Percentiles rank a stretch among this genome's conserved stretches.
Evolutionary conservation across 2,888 invertebrate species (phyloP).

Genomic region (Philopedon plagiatum): DNA sequence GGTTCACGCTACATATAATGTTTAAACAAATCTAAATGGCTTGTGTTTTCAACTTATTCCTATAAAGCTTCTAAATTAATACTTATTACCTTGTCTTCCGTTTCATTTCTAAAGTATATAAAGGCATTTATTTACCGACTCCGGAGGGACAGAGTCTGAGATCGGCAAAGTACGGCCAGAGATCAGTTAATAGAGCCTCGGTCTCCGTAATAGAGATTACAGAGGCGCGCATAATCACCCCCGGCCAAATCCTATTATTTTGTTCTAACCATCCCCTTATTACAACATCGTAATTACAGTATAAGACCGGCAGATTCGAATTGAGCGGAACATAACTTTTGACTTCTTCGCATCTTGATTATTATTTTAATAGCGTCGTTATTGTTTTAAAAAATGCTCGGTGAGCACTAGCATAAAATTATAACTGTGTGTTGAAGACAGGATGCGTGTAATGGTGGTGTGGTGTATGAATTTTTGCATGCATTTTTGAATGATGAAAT

Average conservation of each 20-base stretch:
- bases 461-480: too few species aligned
- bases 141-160: neutral
- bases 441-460: too few species aligned
- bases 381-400: neutral
- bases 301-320: constrained; percentile 3
- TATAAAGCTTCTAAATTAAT: too few species aligned
- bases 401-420: neutral
- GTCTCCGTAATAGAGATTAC: constrained; percentile 64
- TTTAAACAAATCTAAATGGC: neutral
- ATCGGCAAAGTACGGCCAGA: constrained; percentile 50
- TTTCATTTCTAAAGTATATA: neutral
- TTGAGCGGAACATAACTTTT: constrained; percentile 4
- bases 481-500: too few species aligned
- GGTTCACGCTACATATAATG: too few species aligned
- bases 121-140: neutral
- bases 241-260: constrained; percentile 35
- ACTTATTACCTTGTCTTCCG: too few species aligned
- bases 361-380: neutral
- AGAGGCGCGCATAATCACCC: constrained; percentile 64
- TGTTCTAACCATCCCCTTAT: constrained; percentile 27
- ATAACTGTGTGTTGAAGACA: too few species aligned
- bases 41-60: too few species aligned
- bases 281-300: constrained; percentile 17
- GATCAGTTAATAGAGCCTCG: constrained; percentile 61
- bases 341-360: neutral